phyloP scores from a whole-genome alignment of 2,888 invertebrate species.

The Melanostoma mellinum region DNA sequence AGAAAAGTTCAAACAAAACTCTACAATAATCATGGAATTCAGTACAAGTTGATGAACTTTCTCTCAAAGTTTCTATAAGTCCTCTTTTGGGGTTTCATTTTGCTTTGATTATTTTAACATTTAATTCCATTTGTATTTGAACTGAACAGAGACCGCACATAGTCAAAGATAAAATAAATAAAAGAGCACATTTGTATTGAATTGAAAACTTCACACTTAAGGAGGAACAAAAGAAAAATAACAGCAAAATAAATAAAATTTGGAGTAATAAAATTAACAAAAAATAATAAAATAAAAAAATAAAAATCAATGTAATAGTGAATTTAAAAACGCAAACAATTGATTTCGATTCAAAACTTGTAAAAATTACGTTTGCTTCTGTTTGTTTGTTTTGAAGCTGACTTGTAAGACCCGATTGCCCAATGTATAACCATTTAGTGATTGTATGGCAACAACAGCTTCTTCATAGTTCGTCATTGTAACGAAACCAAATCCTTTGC shows the following conservation, averaged over 20 bases:
- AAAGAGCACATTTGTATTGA: constrained; percentile 37
- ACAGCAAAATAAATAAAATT: constrained; percentile 17
- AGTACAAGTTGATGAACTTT: constrained; percentile 57
- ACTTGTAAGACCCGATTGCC: constrained; percentile 98
- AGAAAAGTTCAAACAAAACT: constrained; percentile 32
- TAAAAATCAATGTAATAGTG: constrained; percentile 61
- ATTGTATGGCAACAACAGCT: constrained; percentile 97
- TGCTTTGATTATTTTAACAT: constrained; percentile 48
- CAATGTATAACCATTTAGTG: constrained; percentile 96
- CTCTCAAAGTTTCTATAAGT: background rate
- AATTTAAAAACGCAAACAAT: constrained; percentile 72
- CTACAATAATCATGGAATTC: constrained; percentile 68
- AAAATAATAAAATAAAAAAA: constrained; percentile 21
- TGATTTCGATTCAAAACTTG: constrained; percentile 67
- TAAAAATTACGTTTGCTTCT: constrained; percentile 85
- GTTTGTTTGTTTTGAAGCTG: constrained; percentile 97
- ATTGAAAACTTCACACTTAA: constrained; percentile 27
- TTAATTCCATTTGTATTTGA: constrained; percentile 41
- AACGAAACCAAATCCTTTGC: constrained; percentile 99
- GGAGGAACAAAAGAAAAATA: constrained; percentile 12
- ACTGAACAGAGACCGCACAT: constrained; percentile 72
- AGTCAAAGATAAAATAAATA: constrained; percentile 45
- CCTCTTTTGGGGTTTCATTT: constrained; percentile 23
- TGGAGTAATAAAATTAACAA: constrained; percentile 26
- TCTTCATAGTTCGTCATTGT: constrained; percentile 99